Evolutionary conservation across 30 jellyfish, hydroid and myxozoan genomes (phyloP).

Genomic region (Aurelia sp.): DNA sequence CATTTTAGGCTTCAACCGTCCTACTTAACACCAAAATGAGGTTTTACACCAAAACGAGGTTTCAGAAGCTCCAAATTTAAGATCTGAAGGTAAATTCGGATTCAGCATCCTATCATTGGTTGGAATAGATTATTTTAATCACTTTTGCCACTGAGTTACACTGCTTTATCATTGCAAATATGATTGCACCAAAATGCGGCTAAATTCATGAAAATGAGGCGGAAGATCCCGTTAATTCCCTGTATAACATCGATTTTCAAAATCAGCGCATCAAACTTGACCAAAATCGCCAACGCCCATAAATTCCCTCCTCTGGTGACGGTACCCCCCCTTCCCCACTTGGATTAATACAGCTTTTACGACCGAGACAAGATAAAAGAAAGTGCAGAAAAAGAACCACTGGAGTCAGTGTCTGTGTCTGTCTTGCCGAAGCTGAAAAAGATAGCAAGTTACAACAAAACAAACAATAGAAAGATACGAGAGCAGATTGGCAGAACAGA

Average conservation of each 20-base stretch:
- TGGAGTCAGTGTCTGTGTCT: no score
- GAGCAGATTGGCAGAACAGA: no score
- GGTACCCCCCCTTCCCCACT: no score
- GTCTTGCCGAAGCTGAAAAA: no score
- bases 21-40: no score
- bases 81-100: neutral
- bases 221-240: constrained; percentile 14
- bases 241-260: constrained; percentile 62
- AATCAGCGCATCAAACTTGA: constrained; percentile 65
- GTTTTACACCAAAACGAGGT: no score
- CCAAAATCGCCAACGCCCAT: constrained; percentile 20
- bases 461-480: no score
- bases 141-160: neutral
- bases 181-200: constrained; percentile 18
- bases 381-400: no score
- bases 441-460: no score
- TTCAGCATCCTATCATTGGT: neutral
- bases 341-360: no score
- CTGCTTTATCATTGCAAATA: neutral
- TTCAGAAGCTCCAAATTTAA: neutral
- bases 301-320: constrained; percentile 47
- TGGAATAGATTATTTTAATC: neutral
- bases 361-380: no score
- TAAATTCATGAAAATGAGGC: constrained; percentile 24
- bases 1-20: no score